phyloP scores from a whole-genome alignment of 2,797 vertebrate genomes.

The Myripristis jacobus region DNA sequence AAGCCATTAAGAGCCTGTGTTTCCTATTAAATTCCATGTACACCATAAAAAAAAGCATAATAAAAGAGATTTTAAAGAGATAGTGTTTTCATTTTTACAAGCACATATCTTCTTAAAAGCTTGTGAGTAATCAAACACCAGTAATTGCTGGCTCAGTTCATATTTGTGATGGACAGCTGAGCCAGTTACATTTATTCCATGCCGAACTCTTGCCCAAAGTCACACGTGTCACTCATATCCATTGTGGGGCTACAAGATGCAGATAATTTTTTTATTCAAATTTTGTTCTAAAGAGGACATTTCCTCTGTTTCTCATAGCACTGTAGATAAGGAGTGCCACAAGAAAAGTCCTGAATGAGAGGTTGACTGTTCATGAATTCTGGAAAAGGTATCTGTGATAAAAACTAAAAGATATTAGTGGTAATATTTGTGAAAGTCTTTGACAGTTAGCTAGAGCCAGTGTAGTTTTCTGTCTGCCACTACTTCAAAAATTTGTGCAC shows the following conservation, averaged over 20 bases:
- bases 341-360: neutral
- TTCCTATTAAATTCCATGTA: slow-evolving; percentile 12
- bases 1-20: slow-evolving; percentile 3
- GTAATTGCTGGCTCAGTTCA: neutral
- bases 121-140: slow-evolving; percentile 5
- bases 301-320: neutral
- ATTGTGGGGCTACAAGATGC: too few relatives aligned
- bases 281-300: neutral
- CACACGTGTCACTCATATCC: too few relatives aligned
- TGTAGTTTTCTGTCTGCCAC: too few relatives aligned
- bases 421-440: neutral
- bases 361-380: neutral
- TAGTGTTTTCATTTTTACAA: too few relatives aligned
- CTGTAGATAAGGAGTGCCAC: neutral
- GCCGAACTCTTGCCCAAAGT: too few relatives aligned
- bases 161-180: too few relatives aligned
- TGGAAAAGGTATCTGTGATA: neutral
- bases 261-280: too few relatives aligned
- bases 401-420: neutral
- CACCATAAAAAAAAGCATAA: slow-evolving; percentile 11
- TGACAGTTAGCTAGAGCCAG: neutral
- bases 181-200: too few relatives aligned
- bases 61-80: neutral
- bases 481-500: neutral
- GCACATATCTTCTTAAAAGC: neutral